Evolutionary conservation across 2,888 invertebrate species (phyloP), one percentile per base, ranked within the genome.

Genomic region (Pseudolycoriella hygida): DNA sequence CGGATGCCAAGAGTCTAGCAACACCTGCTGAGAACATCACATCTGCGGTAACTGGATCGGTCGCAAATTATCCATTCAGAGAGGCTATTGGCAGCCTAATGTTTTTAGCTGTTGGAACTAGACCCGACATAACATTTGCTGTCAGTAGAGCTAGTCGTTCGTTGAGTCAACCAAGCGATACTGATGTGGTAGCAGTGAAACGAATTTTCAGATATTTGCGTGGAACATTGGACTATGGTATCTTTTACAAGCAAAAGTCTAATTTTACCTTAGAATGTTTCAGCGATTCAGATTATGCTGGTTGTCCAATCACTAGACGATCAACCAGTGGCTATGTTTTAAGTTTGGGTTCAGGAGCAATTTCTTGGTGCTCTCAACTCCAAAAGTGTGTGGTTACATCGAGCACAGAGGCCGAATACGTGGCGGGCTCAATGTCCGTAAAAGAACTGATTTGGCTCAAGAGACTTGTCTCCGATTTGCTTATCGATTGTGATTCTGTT

Each of bases 361-460:
- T 60, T 2, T 50, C 52, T 1, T 60, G 57, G 58, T 31, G 43
- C n/a, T 58, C 56, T 31, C 47, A 54, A 46, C 42, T 53, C 32
- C 59, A 60, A 49, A 45, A 51, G 43, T 48, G 49, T 5, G 56
- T 60, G 12, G 49, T 56, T 14, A 48, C 56, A 19, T 58, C 55
- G 1, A 53, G 53, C 1, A 53, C 51, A 4, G 53, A 55, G 42
- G 49, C 54, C 6, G 54, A 54, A 43, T 51, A 50, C 44, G 45
- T 55, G 3, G 53, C 54, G 6, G 53, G 52, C 8, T 40, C 48
- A n/a, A 40, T 50, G 31, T 47, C 50, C 8, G 43, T 47, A 12
- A 50, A 52, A 42, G 53, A 54, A 46, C 17, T 53, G 19, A 39
- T 47, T 14, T 48, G 46, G 45, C 37, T 47, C n/a, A 42, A 47